Evolutionary conservation across 2,797 vertebrate genomes (phyloP).

Genomic region (Pempheris klunzingeri): DNA sequence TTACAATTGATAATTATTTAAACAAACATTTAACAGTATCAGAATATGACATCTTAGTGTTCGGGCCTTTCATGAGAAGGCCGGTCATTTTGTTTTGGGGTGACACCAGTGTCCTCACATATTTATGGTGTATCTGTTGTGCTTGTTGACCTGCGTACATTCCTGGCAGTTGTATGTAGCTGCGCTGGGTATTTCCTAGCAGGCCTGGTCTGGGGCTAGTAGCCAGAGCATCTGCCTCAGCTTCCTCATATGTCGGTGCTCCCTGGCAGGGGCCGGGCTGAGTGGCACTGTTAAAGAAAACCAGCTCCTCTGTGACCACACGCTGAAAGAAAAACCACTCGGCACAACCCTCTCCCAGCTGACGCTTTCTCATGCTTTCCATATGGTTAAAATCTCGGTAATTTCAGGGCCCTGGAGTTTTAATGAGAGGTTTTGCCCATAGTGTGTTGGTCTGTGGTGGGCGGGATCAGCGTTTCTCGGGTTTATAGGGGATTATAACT

Average conservation of each 20-base stretch:
- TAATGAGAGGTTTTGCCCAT: slow-evolving; percentile 85
- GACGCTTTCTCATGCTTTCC: slow-evolving; percentile 84
- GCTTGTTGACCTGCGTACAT: slow-evolving; percentile 40
- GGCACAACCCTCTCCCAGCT: slow-evolving; percentile 74
- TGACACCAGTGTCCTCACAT: too few species aligned
- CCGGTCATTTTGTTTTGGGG: too few species aligned
- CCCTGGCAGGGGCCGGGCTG: slow-evolving; percentile 67
- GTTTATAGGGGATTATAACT: slow-evolving; percentile 80
- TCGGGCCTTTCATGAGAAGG: not conserved
- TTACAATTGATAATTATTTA: not conserved
- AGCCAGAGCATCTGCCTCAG: slow-evolving; percentile 77
- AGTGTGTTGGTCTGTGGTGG: slow-evolving; percentile 84
- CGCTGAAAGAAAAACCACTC: slow-evolving; percentile 78
- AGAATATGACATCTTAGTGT: not conserved
- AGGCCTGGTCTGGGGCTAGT: slow-evolving; percentile 56
- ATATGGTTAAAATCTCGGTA: slow-evolving; percentile 82
- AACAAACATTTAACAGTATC: not conserved
- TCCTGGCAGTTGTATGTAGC: slow-evolving; percentile 27
- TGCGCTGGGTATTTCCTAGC: slow-evolving; percentile 65
- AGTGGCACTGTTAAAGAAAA: slow-evolving; percentile 77
- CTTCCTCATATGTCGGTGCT: slow-evolving; percentile 65
- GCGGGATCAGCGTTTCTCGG: slow-evolving; percentile 78
- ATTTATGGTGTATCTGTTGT: slow-evolving; percentile 19
- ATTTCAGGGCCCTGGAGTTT: slow-evolving; percentile 82
- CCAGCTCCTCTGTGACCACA: slow-evolving; percentile 79